These are phyloP conservation scores for Drosophila jambulina DNA, from an alignment of 1,140 invertebrate species.

Conservation along the genomic window DNA sequence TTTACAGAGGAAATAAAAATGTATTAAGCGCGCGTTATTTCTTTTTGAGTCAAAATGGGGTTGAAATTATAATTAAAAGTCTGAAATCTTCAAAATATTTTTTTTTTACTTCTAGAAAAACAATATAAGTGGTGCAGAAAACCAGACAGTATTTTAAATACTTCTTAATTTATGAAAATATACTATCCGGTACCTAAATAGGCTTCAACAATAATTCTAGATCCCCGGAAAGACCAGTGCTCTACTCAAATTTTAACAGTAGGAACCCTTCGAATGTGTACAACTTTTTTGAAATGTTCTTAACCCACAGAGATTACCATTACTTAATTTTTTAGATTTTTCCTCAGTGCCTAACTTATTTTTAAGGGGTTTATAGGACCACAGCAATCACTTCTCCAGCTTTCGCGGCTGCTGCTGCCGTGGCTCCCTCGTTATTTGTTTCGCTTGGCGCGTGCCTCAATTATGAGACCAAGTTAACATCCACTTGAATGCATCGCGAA, in stretches of 20 bases:
- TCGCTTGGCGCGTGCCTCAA: slow-evolving; percentile 69
- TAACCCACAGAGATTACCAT: too few relatives aligned
- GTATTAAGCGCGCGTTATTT: background rate
- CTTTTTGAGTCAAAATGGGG: too few relatives aligned
- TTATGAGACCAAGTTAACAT: slow-evolving; percentile 64
- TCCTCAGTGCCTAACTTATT: slow-evolving; percentile 14
- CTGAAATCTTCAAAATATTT: too few relatives aligned
- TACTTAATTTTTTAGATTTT: background rate
- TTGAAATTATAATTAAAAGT: too few relatives aligned
- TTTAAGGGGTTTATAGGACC: slow-evolving; percentile 35
- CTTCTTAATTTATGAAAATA: too few relatives aligned
- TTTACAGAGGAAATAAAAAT: slow-evolving; percentile 2
- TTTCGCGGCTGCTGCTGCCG: slow-evolving; percentile 1
- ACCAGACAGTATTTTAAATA: too few relatives aligned
- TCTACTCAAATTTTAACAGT: rapidly evolving
- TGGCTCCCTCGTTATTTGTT: slow-evolving; percentile 53
- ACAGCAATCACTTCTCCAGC: slow-evolving; percentile 44
- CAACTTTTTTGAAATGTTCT: background rate
- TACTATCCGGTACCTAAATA: background rate
- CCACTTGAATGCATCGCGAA: slow-evolving; percentile 56
- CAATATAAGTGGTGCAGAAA: too few relatives aligned
- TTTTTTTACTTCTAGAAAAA: too few relatives aligned
- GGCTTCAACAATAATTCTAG: rapidly evolving
- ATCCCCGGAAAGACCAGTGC: too few relatives aligned
- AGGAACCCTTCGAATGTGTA: too few relatives aligned